These are phyloP conservation scores for Notoglanidium macrostoma DNA, from an alignment of 2,797 vertebrate species.

Conservation along the genomic window DNA sequence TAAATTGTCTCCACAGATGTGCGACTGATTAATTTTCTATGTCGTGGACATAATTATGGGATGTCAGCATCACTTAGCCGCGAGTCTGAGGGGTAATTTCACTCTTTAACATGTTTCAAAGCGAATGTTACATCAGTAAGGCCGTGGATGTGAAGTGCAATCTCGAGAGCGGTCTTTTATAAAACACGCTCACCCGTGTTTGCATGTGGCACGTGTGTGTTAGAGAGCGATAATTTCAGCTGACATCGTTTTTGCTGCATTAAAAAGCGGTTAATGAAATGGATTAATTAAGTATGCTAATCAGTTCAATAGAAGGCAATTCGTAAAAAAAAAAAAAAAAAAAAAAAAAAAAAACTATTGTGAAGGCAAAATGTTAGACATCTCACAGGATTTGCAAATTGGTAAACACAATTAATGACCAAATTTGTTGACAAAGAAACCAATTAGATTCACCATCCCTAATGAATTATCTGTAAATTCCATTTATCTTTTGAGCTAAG, in stretches of 20 bases:
- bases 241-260: conserved; percentile 66
- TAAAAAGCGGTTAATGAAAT: conserved; percentile 72
- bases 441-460: conserved; percentile 32
- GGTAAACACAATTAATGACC: conserved; percentile 55
- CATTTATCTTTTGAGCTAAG: conserved; percentile 27
- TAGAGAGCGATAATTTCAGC: conserved; percentile 68
- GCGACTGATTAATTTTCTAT: conserved; percentile 58
- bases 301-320: conserved; percentile 72
- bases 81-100: conserved; percentile 75
- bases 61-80: conserved; percentile 77
- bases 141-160: conserved; percentile 43
- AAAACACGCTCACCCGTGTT: conserved; percentile 66
- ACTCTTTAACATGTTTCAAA: conserved; percentile 72
- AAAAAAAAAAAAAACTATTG: conserved; percentile 61
- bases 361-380: conserved; percentile 54
- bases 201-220: conserved; percentile 6
- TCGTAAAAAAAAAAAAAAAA: conserved; percentile 45
- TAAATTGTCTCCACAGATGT: conserved; percentile 60
- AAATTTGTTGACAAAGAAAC: conserved; percentile 49
- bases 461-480: conserved; percentile 41
- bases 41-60: conserved; percentile 72
- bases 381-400: conserved; percentile 51
- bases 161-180: conserved; percentile 37
- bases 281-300: conserved; percentile 79
- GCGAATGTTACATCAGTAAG: conserved; percentile 64